Conservation (phyloP, 2,888 invertebrate species). For the Lepidocyrtoides sp. region DNA sequence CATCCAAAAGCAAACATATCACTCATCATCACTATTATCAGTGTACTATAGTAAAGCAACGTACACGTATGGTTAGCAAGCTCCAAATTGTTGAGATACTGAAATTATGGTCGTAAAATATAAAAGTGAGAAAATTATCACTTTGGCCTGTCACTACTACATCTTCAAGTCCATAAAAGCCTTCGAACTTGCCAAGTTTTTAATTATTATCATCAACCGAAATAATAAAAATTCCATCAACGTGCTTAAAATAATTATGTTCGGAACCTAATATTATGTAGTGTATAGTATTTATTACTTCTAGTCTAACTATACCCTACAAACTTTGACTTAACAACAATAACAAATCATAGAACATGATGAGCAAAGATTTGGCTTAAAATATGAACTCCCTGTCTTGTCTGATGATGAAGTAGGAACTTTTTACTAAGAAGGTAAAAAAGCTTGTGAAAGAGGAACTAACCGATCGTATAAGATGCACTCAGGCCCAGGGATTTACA, state of each 20-base stretch:
- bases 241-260: not conserved
- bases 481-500: not conserved
- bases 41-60: too few species aligned
- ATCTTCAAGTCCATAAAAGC: not conserved
- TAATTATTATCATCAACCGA: not conserved
- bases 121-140: not conserved
- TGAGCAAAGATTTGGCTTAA: not conserved
- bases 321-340: too few species aligned
- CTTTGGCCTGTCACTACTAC: not conserved
- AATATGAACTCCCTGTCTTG: too few species aligned
- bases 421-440: too few species aligned
- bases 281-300: too few species aligned
- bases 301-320: too few species aligned
- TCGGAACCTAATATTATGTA: too few species aligned
- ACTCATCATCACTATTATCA: too few species aligned
- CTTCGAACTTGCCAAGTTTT: not conserved
- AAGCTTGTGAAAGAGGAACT: too few species aligned
- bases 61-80: not conserved
- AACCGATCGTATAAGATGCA: too few species aligned
- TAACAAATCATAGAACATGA: not conserved
- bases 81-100: not conserved
- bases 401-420: too few species aligned
- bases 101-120: constrained; percentile 20
- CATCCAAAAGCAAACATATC: too few species aligned
- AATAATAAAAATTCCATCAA: not conserved